A percentile compares a stretch with the other conserved stretches of the same genome.
These are phyloP conservation scores for Ruditapes philippinarum DNA, from an alignment of 1,140 invertebrate genomes.

Conservation along the genomic window DNA sequence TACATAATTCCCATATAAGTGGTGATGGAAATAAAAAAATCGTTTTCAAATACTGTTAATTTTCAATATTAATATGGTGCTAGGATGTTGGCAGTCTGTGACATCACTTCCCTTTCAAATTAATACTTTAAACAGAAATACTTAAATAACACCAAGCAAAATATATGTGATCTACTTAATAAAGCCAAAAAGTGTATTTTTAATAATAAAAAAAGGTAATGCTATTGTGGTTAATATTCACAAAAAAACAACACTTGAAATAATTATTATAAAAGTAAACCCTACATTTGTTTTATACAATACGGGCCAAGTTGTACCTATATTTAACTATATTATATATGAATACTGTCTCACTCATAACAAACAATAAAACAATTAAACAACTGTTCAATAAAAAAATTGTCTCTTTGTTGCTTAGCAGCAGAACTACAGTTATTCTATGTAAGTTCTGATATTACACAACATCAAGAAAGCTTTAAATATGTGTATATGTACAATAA, in stretches of 20 bases:
- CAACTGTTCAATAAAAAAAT: not conserved
- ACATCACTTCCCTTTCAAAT: too few species aligned
- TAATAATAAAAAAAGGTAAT: too few species aligned
- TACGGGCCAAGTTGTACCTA: slow-evolving; percentile 24
- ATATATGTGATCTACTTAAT: not conserved
- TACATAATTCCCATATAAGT: too few species aligned
- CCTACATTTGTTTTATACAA: slow-evolving; percentile 30
- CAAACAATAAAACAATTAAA: not conserved
- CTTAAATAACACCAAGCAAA: not conserved
- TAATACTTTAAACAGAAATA: not conserved
- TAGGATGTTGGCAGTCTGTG: too few species aligned
- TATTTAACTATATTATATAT: too few species aligned
- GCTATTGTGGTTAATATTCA: not conserved
- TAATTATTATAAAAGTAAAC: not conserved
- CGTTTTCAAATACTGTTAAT: too few species aligned
- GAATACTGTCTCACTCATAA: slow-evolving; percentile 13
- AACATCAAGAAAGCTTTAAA: not conserved
- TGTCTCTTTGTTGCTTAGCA: not conserved
- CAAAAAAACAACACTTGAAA: too few species aligned
- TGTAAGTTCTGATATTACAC: not conserved
- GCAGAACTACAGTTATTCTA: not conserved
- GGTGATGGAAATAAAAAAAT: too few species aligned
- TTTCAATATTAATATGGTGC: too few species aligned
- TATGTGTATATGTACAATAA: not conserved
- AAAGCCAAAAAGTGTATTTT: not conserved